Conservation (phyloP, 2,888 invertebrate species). For the Scrobipalpa atriplicella region DNA sequence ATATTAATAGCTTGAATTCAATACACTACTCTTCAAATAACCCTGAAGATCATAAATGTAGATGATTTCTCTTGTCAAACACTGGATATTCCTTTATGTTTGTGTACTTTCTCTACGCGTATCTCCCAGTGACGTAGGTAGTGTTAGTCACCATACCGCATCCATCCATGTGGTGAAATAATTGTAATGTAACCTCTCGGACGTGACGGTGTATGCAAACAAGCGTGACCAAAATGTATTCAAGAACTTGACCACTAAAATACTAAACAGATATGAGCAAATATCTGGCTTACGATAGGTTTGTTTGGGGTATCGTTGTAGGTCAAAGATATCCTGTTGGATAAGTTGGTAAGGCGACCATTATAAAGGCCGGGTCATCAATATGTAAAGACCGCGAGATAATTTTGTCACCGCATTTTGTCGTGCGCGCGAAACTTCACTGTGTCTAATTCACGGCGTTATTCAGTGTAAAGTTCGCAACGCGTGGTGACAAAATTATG, state of each 20-base stretch:
- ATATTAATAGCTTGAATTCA: no score
- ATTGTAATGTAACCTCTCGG: conserved; percentile 19
- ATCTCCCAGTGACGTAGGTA: not conserved
- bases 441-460: no score
- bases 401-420: no score
- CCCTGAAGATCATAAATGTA: not conserved
- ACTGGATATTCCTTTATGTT: not conserved
- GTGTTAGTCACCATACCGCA: conserved; percentile 13
- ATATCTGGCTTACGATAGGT: not conserved
- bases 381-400: no score
- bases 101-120: not conserved
- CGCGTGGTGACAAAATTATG: no score
- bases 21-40: no score
- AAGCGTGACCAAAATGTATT: not conserved
- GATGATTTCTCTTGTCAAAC: not conserved
- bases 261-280: not conserved
- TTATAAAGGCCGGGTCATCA: not conserved
- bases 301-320: not conserved
- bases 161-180: conserved; percentile 15
- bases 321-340: not conserved
- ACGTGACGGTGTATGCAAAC: conserved; percentile 22
- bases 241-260: conserved; percentile 13
- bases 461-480: no score
- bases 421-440: no score
- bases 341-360: not conserved